phyloP scores from a whole-genome alignment of 1,140 invertebrate genomes.

The Holcopasites calliopsidis region DNA sequence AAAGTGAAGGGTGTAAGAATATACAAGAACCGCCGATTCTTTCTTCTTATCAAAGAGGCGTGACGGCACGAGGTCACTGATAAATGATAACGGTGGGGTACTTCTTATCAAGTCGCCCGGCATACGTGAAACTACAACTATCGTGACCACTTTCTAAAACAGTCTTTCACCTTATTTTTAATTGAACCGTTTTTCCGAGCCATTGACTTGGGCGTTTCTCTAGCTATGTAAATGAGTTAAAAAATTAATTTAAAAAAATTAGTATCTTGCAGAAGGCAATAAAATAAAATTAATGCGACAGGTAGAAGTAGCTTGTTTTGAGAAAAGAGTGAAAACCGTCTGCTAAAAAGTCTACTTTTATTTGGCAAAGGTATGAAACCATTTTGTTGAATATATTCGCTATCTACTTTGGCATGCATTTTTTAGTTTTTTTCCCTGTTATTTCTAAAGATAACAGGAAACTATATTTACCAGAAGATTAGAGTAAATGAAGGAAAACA shows the following conservation, averaged over 20 bases:
- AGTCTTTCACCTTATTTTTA: conserved; percentile 29
- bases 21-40: conserved; percentile 33
- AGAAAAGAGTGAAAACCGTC: too few relatives aligned
- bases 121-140: conserved; percentile 36
- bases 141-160: conserved; percentile 63
- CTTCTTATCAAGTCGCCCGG: conserved; percentile 37
- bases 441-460: too few relatives aligned
- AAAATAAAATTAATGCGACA: background rate
- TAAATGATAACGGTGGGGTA: conserved; percentile 59
- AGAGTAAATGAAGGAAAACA: background rate
- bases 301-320: too few relatives aligned
- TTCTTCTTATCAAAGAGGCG: conserved; percentile 60
- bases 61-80: conserved; percentile 65
- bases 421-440: too few relatives aligned
- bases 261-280: background rate
- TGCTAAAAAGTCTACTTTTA: too few relatives aligned
- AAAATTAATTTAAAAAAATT: background rate
- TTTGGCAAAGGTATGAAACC: too few relatives aligned
- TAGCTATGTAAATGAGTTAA: background rate
- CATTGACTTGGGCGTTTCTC: background rate
- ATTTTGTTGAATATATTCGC: too few relatives aligned
- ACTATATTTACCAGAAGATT: background rate
- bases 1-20: conserved; percentile 16
- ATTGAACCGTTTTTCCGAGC: background rate
- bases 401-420: too few relatives aligned